Percentiles rank a stretch among this genome's conserved stretches.
Conservation (phyloP, 2,113 vertebrate species). For the Gobiocypris rarus region DNA sequence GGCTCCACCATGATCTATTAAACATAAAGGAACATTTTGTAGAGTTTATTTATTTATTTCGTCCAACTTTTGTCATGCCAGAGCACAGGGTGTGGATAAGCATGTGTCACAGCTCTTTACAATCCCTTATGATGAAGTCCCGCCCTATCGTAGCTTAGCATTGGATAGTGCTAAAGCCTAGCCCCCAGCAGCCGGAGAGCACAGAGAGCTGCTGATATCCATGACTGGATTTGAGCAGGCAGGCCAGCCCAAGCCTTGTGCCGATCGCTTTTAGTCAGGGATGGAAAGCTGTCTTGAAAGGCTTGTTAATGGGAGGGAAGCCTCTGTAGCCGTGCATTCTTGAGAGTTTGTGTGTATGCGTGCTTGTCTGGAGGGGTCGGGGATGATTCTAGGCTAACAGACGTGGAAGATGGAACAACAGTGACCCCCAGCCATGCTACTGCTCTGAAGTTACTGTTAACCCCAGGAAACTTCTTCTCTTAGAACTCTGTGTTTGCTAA, state of each 20-base stretch:
- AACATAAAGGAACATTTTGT: constrained; percentile 39
- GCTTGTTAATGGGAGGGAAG: constrained; percentile 69
- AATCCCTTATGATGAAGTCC: constrained; percentile 76
- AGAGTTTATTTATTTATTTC: constrained; percentile 65
- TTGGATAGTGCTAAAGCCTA: constrained; percentile 65
- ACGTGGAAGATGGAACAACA: constrained; percentile 71
- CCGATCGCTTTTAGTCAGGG: constrained; percentile 77
- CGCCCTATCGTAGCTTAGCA: constrained; percentile 65
- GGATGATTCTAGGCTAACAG: constrained; percentile 77
- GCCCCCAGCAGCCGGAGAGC: constrained; percentile 71
- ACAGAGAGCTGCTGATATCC: constrained; percentile 75
- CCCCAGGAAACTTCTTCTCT: constrained; percentile 33
- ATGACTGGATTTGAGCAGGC: constrained; percentile 81
- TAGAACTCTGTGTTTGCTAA: constrained; percentile 33
- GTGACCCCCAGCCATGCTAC: constrained; percentile 69
- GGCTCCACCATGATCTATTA: constrained; percentile 14
- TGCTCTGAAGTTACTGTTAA: constrained; percentile 45
- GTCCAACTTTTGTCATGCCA: constrained; percentile 58
- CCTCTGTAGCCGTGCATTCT: constrained; percentile 69
- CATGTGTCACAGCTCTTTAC: constrained; percentile 78
- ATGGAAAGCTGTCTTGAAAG: constrained; percentile 75
- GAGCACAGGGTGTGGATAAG: constrained; percentile 78
- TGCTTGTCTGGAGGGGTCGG: constrained; percentile 64
- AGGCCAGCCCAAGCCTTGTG: constrained; percentile 75
- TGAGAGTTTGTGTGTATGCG: constrained; percentile 41